Evolutionary conservation across 2,888 invertebrate species (phyloP).

Genomic region (Chalcosyrphus nemorum): DNA sequence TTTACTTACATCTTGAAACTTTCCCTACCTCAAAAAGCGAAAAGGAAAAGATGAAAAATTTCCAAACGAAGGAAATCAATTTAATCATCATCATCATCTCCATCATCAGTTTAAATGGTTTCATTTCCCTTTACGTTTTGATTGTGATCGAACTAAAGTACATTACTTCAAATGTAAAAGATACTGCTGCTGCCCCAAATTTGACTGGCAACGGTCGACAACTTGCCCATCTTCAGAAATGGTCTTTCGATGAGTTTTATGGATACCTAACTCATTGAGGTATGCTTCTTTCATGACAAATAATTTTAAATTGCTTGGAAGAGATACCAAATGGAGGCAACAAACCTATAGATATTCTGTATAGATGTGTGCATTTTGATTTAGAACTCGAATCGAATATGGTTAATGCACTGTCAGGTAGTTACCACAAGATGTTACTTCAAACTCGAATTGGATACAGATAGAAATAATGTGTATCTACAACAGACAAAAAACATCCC

Average conservation of each 20-base stretch:
- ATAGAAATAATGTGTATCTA: neutral
- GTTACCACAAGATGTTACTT: constrained; percentile 42
- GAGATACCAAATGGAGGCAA: neutral
- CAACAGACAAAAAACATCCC: neutral
- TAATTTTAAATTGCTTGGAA: constrained; percentile 24
- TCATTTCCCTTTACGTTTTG: neutral
- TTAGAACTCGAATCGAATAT: neutral
- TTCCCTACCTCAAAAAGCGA: neutral
- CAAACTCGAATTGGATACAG: constrained; percentile 15
- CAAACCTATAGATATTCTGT: neutral
- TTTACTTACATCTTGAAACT: neutral
- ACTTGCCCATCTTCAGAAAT: neutral
- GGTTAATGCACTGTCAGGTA: constrained; percentile 30
- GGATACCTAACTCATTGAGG: neutral
- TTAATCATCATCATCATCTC: constrained; percentile 35
- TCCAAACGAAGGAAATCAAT: constrained; percentile 29
- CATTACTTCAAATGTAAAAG: constrained; percentile 21
- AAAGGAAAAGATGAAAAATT: neutral
- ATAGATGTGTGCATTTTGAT: neutral
- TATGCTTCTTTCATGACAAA: constrained; percentile 39
- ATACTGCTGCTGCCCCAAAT: neutral
- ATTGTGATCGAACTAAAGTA: neutral
- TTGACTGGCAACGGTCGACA: neutral
- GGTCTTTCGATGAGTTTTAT: neutral
- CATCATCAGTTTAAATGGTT: constrained; percentile 9